Percentiles rank a stretch among this genome's conserved stretches.
Evolutionary conservation across 1,140 invertebrate genomes (phyloP).

Genomic region (Megalonaias nervosa): DNA sequence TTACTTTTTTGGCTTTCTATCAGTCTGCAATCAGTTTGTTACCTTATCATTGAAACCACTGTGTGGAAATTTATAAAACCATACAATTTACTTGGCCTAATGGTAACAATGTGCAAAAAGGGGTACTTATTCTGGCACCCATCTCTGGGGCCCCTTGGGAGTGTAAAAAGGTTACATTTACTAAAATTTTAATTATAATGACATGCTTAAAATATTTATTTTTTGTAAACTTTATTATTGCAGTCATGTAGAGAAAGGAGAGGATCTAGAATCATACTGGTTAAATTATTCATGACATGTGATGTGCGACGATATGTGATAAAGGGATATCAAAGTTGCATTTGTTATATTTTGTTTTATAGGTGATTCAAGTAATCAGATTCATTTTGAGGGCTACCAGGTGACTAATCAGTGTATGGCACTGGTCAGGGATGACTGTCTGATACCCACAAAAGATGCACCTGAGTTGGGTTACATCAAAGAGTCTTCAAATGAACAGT

Average conservation of each 20-base stretch:
- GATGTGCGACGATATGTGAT: not conserved
- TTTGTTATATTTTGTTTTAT: conserved; percentile 52
- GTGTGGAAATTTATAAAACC: too few species aligned
- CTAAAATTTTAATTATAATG: too few species aligned
- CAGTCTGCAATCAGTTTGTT: too few species aligned
- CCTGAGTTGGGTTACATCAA: conserved; percentile 97
- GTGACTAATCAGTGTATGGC: conserved; percentile 99
- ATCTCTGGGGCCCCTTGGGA: too few species aligned
- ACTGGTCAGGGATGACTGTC: conserved; percentile 92
- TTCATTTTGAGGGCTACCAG: conserved; percentile 99
- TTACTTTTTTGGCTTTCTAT: too few species aligned
- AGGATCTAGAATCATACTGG: not conserved
- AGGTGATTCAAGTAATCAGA: conserved; percentile 92
- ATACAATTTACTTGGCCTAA: too few species aligned
- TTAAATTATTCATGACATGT: not conserved
- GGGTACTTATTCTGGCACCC: too few species aligned
- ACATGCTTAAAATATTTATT: too few species aligned
- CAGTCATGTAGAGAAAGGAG: not conserved
- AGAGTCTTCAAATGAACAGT: conserved; percentile 94
- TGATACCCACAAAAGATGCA: conserved; percentile 97
- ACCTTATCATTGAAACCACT: too few species aligned
- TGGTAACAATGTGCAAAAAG: too few species aligned
- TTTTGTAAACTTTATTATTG: not conserved
- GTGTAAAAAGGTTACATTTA: too few species aligned
- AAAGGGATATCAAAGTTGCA: too few species aligned